Conservation (phyloP, 30 jellyfish, hydroid and myxozoan genomes). For the Pelagia noctiluca region DNA sequence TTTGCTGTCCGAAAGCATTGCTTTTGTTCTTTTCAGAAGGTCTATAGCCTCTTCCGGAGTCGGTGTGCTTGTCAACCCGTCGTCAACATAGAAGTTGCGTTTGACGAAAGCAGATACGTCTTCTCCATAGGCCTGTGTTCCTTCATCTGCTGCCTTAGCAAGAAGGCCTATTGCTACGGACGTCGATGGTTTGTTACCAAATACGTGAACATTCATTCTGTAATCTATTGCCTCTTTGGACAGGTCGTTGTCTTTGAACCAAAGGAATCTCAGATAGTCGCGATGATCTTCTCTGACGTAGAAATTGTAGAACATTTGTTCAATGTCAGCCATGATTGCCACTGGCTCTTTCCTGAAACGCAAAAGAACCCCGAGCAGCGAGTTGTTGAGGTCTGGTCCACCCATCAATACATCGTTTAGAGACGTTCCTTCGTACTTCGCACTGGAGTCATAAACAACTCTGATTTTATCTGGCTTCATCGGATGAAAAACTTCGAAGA, state of each 20-base stretch:
- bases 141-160: conserved; percentile 39
- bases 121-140: conserved; percentile 26
- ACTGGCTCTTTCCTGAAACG: conserved; percentile 67
- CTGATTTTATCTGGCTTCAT: conserved; percentile 78
- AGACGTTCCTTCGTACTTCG: conserved; percentile 59
- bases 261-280: conserved; percentile 54
- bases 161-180: conserved; percentile 39
- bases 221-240: conserved; percentile 45
- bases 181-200: conserved; percentile 63
- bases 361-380: conserved; percentile 62
- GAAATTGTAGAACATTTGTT: conserved; percentile 60
- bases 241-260: conserved; percentile 60
- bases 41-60: conserved; percentile 34
- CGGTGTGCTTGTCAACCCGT: conserved; percentile 35
- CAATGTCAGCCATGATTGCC: conserved; percentile 71
- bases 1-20: conserved; percentile 29
- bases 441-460: conserved; percentile 67
- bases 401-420: conserved; percentile 41
- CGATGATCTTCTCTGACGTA: conserved; percentile 61
- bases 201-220: conserved; percentile 69
- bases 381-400: conserved; percentile 77
- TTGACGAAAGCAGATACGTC: conserved; percentile 31
- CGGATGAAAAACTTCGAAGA: conserved; percentile 71
- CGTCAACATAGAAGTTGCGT: conserved; percentile 70
- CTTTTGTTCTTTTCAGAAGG: conserved; percentile 7